Conservation (phyloP, 2,888 invertebrate species). For the Ctena decussata region DNA sequence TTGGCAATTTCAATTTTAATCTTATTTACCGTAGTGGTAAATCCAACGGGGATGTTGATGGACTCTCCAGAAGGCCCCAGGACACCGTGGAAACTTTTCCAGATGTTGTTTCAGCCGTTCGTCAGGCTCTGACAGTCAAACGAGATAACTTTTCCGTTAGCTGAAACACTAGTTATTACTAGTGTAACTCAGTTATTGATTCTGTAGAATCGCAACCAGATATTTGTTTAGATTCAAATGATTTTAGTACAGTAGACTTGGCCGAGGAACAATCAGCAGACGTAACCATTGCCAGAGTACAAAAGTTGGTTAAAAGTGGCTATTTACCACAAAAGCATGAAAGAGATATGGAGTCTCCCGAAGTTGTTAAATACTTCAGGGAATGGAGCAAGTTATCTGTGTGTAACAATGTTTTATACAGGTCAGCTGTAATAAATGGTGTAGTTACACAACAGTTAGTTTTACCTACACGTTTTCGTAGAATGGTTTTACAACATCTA, state of each 20-base stretch:
- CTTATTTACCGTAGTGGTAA: slow-evolving; percentile 28
- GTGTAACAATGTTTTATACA: not conserved
- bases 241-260: not conserved
- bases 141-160: not conserved
- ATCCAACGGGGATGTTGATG: slow-evolving; percentile 40
- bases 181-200: not conserved
- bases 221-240: not conserved
- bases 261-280: not conserved
- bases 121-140: not conserved
- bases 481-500: slow-evolving; percentile 22
- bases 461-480: not conserved
- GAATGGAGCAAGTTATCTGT: slow-evolving; percentile 10
- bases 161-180: not conserved
- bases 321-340: not conserved
- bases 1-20: slow-evolving; percentile 38
- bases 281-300: not conserved
- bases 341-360: not conserved
- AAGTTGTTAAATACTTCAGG: not conserved
- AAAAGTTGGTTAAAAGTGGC: not conserved
- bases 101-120: slow-evolving; percentile 23
- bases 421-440: slow-evolving; percentile 12
- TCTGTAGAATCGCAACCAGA: not conserved
- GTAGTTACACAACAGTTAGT: not conserved
- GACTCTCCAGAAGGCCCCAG: slow-evolving; percentile 56
- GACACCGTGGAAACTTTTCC: not conserved